Evolutionary conservation across 2,797 vertebrate genomes (phyloP), one percentile per base, ranked within the genome.

Genomic region (Sebastes variabilis): DNA sequence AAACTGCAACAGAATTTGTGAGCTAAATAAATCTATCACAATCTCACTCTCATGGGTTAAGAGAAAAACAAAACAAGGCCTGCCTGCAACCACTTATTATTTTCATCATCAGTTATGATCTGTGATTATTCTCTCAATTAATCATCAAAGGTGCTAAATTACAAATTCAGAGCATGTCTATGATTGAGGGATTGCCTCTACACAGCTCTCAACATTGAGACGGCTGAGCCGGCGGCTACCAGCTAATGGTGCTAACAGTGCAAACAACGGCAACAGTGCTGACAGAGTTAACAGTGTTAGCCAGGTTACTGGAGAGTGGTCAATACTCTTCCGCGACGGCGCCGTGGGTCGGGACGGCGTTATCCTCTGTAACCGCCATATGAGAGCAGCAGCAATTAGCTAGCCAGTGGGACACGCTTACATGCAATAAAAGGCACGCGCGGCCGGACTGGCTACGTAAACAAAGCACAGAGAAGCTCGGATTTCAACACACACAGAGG

Each of bases 271-370:
- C 49, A 52, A 52, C 49, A 52, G 49, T 52, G 49, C 4, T 54
- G 49, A 54, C 49, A 54, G 14, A n/a, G 49, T 8, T 54, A n/a
- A 54, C 20, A n/a, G 20, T 54, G 9, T 10, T 52, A 46, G 42
- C 42, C 42, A 18, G 1, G 42, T 46, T 0, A 52, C 49, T 0
- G 38, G 38, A 14, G 14, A 0, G 38, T 42, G 38, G 38, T 0
- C 38, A 42, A 1, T 42, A 6, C 2, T 38, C 13, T 38, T 38
- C 36, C 13, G 36, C 2, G 36, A 38, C 12, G 12, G 46, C 6
- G 46, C 18, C 13, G 16, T 18, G 14, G 42, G 42, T 46, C 2
- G 3, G 42, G 42, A 46, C 16, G 6, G 42, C 42, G 6, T 46
- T 46, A 46, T 46, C 42, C 42, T 46, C 14, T 16, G 42, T 18